Conservation (phyloP, 2,113 vertebrate genomes). For the Dipodomys merriami region DNA sequence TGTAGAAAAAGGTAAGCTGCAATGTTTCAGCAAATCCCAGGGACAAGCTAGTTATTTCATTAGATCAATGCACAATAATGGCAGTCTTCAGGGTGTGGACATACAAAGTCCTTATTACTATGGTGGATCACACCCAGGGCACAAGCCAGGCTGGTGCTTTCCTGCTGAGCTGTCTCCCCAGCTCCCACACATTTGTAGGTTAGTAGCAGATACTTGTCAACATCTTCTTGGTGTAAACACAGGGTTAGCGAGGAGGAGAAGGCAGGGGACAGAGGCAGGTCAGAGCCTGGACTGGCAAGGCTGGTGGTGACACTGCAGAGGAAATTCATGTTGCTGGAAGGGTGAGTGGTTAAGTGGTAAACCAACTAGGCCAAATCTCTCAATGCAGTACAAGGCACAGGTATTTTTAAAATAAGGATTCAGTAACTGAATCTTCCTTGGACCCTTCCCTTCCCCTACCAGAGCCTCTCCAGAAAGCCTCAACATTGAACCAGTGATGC, state of each 20-base stretch:
- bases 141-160: not conserved
- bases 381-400: not conserved
- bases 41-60: slow-evolving; percentile 13
- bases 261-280: not conserved
- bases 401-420: not conserved
- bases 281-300: not conserved
- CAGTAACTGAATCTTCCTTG: not conserved
- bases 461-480: not conserved
- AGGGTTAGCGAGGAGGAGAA: too few species aligned
- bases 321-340: not conserved
- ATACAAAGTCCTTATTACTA: not conserved
- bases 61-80: not conserved
- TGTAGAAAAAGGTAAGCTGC: not conserved
- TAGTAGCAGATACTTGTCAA: not conserved
- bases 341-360: not conserved
- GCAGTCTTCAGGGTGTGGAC: too few species aligned
- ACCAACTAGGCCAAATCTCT: not conserved
- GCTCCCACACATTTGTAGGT: not conserved
- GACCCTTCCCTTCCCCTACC: not conserved
- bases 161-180: not conserved
- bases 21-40: not conserved
- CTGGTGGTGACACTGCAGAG: not conserved
- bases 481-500: not conserved
- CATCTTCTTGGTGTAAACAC: not conserved
- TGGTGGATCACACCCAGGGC: not conserved